Evolutionary conservation across 2,797 vertebrate genomes (phyloP), one percentile per base, ranked within the genome.

Genomic region (Echiichthys vipera): DNA sequence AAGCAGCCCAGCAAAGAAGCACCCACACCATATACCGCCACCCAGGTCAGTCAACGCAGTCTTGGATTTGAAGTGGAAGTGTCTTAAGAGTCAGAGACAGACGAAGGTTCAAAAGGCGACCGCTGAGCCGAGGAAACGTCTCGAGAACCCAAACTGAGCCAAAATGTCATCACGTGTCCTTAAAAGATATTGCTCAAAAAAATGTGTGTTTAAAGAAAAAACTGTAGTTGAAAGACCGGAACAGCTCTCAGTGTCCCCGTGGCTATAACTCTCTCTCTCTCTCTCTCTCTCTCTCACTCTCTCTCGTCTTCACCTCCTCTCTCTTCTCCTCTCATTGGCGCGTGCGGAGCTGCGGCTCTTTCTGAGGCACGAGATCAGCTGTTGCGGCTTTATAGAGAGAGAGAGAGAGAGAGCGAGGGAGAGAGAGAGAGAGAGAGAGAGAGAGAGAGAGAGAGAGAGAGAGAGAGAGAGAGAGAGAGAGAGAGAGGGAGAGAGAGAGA

Each of bases 351-450:
- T 87, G 86, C 82, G 14, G 76, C 81, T 90, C 85, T 77, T 77
- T 90, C 80, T 90, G 84, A 71, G 64, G 87, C 85, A 61, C 84
- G 62, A 78, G 86, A 90, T 89, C 91, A 92, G 91, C 91, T 93
- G 90, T 93, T 91, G 88, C 84, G 25, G 84, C 65, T 90, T 90
- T 92, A 92, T 88, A 89, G 71, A 64, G 45, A 46, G 53, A 3
- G 49, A 27, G 56, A 50, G 51, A 55, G 29, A 0, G 57, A 32
- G 57, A 12, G n/a, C n/a, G n/a, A n/a, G n/a, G n/a, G n/a, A n/a
- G n/a, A n/a, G n/a, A n/a, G n/a, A n/a, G n/a, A n/a, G n/a, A n/a
- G n/a, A n/a, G n/a, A n/a, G n/a, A n/a, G n/a, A n/a, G n/a, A n/a
- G n/a, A n/a, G n/a, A n/a, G n/a, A n/a, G n/a, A n/a, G n/a, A n/a